Base-by-base conservation (phyloP, 2,113 vertebrate genomes). In the Charina bottae region DNA sequence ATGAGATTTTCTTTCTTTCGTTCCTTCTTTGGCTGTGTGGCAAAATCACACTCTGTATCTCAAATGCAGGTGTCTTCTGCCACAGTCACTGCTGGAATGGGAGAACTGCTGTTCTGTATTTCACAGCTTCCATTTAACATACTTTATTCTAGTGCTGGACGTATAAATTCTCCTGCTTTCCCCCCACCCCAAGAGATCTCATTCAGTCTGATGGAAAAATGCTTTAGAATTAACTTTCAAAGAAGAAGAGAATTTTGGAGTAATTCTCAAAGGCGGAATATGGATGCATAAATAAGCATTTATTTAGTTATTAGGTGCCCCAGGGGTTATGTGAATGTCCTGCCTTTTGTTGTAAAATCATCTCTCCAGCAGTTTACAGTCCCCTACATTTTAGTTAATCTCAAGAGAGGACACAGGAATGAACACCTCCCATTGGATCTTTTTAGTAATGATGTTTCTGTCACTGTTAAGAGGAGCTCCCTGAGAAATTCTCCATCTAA, bases 1-100 rank as follows among this genome's bases (percentile, higher is more conserved):
- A 96, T 95, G 91, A 95, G 91, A 93, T 94, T 94, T 90, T 95
- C 93, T 87, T 42, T 56, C 49, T 49, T 49, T 49, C 49, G 2
- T 90, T 95, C 93, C 85, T 42, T 56, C 49, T 85, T 53, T 28
- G 95, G 83, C 88, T 95, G 64, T 93, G 78, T 84, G 90, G 92
- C 83, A 55, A 93, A 91, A 88, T n/a, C 90, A 13, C 92, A 87
- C 95, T 95, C 93, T 72, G 2, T 88, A 92, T 87, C 90, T 87
- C 49, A 88, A 33, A 93, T 88, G 89, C 93, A 93, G 91, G 93
- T 37, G 1, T 68, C 91, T 90, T 85, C 92, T 84, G 87, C 62
- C 0, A 1, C 0, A 4, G 62, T 83, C 62, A 87, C 12, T 88
- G 72, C 58, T 17, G 13, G 85, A 26, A 85, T 17, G 88, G 72